These are phyloP conservation scores for Nymphicus hollandicus DNA, from an alignment of 2,113 vertebrate species.

Conservation along the genomic window DNA sequence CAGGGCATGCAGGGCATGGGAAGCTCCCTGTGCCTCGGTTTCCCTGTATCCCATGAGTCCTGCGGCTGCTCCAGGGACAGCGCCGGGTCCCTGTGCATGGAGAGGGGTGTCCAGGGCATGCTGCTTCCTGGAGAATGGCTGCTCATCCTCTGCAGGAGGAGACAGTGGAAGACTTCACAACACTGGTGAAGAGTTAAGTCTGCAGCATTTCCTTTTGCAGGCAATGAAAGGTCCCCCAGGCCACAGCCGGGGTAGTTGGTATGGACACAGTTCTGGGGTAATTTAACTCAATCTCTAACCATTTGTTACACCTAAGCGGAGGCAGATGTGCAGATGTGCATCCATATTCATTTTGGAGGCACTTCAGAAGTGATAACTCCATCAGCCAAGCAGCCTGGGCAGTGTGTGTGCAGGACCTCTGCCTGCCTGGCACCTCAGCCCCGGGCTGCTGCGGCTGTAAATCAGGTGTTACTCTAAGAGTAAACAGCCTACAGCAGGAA, in stretches of 20 bases:
- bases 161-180: rapidly evolving
- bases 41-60: rapidly evolving
- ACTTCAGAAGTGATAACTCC: background rate
- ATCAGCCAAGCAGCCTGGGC: background rate
- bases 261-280: rapidly evolving
- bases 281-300: background rate
- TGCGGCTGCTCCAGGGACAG: background rate
- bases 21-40: background rate
- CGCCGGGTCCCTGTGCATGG: rapidly evolving
- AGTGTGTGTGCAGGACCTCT: background rate
- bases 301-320: background rate
- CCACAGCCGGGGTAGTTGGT: rapidly evolving
- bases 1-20: rapidly evolving
- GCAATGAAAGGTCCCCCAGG: rapidly evolving
- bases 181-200: background rate
- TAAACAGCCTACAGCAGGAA: background rate
- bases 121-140: rapidly evolving
- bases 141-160: background rate
- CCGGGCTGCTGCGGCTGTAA: background rate
- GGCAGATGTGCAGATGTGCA: conserved; percentile 3
- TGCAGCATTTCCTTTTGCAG: background rate
- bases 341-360: background rate
- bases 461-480: background rate
- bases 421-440: background rate
- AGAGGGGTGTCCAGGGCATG: background rate